Evolutionary conservation across 1,140 invertebrate species (phyloP).

Genomic region (Trachymyrmex cornetzi): DNA sequence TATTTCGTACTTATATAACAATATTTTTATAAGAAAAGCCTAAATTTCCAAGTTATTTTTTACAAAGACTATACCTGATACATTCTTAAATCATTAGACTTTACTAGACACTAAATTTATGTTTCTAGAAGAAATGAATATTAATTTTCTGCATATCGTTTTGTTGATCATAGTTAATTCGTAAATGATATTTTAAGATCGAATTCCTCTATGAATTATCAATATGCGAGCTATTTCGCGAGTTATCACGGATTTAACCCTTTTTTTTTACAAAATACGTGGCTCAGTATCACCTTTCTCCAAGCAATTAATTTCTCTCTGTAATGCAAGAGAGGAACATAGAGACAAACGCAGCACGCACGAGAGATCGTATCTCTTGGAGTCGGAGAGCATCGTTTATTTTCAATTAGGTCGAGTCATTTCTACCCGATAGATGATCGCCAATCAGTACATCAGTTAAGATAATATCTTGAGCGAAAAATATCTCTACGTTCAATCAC

Average conservation of each 20-base stretch:
- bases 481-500: neutral
- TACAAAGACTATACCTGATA: too few species aligned
- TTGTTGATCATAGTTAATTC: neutral
- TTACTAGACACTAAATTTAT: neutral
- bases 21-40: too few species aligned
- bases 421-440: slow-evolving; percentile 39
- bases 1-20: too few species aligned
- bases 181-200: neutral
- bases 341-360: slow-evolving; percentile 7
- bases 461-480: slow-evolving; percentile 11
- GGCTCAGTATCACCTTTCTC: slow-evolving; percentile 44
- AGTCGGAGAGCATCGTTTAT: slow-evolving; percentile 8
- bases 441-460: neutral
- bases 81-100: neutral
- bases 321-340: slow-evolving; percentile 11
- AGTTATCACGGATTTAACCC: slow-evolving; percentile 47
- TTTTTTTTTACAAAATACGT: slow-evolving; percentile 36
- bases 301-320: slow-evolving; percentile 54
- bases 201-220: slow-evolving; percentile 28
- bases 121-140: neutral
- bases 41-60: too few species aligned
- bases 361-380: slow-evolving; percentile 18
- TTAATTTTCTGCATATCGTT: slow-evolving; percentile 4
- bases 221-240: neutral
- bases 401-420: slow-evolving; percentile 32